Conservation (phyloP, 2,113 vertebrate species). For the Sinosuthora webbiana region DNA sequence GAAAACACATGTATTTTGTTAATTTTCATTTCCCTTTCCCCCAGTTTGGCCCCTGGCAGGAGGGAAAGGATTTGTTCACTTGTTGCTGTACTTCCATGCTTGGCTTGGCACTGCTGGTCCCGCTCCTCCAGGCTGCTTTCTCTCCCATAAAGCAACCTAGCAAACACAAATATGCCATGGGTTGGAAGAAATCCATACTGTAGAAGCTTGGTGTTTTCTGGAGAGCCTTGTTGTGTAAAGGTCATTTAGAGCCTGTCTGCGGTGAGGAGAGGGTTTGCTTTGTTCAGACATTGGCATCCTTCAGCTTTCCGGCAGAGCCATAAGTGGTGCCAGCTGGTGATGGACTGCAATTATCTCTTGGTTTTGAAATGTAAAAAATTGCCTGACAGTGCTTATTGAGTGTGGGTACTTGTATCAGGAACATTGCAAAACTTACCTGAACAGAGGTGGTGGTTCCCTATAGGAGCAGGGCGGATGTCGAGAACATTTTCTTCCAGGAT, state of each 20-base stretch:
- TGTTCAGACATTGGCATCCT: neutral
- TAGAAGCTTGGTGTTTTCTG: neutral
- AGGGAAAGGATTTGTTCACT: neutral
- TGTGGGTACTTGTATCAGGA: neutral
- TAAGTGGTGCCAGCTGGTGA: neutral
- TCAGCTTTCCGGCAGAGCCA: neutral
- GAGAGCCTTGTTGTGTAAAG: neutral
- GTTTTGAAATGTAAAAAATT: neutral
- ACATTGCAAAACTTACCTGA: neutral
- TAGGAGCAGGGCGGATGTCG: neutral
- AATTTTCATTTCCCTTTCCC: neutral
- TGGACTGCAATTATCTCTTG: neutral
- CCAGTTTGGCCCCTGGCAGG: neutral
- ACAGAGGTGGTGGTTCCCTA: neutral
- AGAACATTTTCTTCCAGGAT: neutral
- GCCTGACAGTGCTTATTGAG: neutral
- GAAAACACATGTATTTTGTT: neutral
- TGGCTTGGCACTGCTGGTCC: neutral
- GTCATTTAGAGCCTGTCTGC: neutral
- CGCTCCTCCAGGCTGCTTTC: neutral
- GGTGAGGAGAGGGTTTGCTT: neutral
- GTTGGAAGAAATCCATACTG: neutral
- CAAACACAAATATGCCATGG: neutral
- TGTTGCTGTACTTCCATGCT: neutral
- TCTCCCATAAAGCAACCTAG: neutral